These are phyloP conservation scores for Scyliorhinus canicula DNA, from an alignment of 2,797 vertebrate species.

Conservation along the genomic window DNA sequence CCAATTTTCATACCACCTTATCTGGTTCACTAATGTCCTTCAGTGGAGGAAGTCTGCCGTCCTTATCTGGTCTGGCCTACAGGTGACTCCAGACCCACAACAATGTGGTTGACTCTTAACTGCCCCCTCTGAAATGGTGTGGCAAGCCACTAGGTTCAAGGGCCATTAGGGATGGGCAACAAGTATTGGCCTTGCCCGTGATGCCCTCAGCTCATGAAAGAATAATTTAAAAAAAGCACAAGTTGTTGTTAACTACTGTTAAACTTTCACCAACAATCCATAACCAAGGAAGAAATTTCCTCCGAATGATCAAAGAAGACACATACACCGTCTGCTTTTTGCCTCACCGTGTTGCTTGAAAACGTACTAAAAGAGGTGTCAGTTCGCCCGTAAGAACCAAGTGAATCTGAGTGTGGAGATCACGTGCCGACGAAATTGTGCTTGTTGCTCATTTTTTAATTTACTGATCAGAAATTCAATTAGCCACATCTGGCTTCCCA, in stretches of 20 bases:
- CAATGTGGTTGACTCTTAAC: no score
- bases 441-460: neutral
- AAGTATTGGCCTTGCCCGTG: no score
- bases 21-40: no score
- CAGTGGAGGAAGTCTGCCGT: no score
- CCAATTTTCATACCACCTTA: no score
- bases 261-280: neutral
- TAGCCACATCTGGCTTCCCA: neutral
- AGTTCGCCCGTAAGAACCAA: neutral
- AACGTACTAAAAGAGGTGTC: neutral
- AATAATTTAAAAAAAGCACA: neutral
- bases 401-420: no score
- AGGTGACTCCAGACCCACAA: no score
- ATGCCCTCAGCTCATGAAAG: no score
- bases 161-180: no score
- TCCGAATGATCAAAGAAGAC: neutral
- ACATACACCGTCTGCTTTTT: neutral
- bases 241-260: neutral
- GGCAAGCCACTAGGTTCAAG: no score
- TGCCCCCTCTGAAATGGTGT: no score
- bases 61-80: no score
- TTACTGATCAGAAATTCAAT: constrained; percentile 18
- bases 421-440: neutral
- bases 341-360: neutral
- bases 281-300: neutral